Percentiles rank a stretch among this genome's conserved stretches.
Evolutionary conservation across 2,888 invertebrate species (phyloP).

Genomic region (Anthophora plumipes): DNA sequence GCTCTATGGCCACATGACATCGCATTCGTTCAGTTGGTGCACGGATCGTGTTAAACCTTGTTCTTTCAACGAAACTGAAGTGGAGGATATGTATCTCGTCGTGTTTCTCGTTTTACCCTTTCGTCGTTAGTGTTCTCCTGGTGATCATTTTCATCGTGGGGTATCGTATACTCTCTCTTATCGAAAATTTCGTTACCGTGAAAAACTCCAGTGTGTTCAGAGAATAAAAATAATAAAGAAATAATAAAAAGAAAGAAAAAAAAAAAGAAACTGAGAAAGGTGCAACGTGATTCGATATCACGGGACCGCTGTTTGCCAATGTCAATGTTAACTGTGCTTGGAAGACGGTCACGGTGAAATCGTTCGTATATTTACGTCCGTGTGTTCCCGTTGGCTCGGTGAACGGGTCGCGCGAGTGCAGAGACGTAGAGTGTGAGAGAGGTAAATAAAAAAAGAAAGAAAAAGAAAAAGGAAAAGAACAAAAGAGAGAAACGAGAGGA

Average conservation of each 20-base stretch:
- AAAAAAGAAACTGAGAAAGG: not conserved
- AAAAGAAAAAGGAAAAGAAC: too few species aligned
- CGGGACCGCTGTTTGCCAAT: slow-evolving; percentile 51
- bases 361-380: slow-evolving; percentile 30
- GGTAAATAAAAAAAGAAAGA: not conserved
- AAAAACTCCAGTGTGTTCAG: too few species aligned
- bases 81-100: slow-evolving; percentile 2
- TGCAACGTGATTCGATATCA: slow-evolving; percentile 38
- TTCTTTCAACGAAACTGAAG: not conserved
- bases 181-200: too few species aligned
- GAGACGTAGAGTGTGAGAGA: not conserved
- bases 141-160: not conserved
- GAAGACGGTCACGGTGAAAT: slow-evolving; percentile 56
- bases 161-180: not conserved
- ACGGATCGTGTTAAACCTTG: not conserved
- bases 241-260: not conserved
- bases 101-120: not conserved
- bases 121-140: not conserved
- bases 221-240: too few species aligned
- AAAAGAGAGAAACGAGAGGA: too few species aligned
- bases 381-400: slow-evolving; percentile 18
- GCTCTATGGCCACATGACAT: slow-evolving; percentile 44
- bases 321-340: slow-evolving; percentile 51
- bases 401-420: slow-evolving; percentile 2
- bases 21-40: slow-evolving; percentile 31